Percentiles rank a stretch among this genome's conserved stretches.
phyloP scores from a whole-genome alignment of 2,113 vertebrate genomes.

The Urocitellus parryii region DNA sequence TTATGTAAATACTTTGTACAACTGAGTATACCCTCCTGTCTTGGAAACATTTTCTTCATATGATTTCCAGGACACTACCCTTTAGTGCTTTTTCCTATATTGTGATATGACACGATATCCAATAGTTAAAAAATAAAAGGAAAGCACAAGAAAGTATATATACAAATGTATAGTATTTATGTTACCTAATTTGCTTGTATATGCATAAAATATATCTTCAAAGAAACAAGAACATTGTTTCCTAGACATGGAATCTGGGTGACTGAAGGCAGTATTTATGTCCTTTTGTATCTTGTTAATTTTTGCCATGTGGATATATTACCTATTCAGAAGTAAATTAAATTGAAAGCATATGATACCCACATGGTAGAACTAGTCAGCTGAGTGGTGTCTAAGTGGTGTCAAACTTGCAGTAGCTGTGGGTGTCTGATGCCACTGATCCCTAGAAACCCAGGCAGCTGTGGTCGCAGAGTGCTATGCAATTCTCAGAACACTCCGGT shows the following conservation, averaged over 20 bases:
- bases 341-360: background rate
- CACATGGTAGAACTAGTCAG: background rate
- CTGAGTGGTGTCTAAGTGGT: background rate
- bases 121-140: background rate
- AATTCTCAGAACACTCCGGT: background rate
- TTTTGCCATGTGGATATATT: background rate
- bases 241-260: background rate
- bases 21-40: background rate
- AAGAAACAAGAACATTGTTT: background rate
- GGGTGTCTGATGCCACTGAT: background rate
- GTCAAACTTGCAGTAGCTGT: background rate
- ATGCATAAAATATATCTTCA: background rate
- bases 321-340: background rate
- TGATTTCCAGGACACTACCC: background rate
- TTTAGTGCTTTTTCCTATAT: background rate
- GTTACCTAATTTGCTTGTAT: background rate
- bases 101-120: background rate
- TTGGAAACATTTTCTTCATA: background rate
- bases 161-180: background rate
- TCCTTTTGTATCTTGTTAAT: background rate
- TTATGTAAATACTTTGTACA: background rate
- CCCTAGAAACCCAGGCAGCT: background rate
- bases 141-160: background rate
- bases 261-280: background rate
- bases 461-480: accelerated